These are phyloP conservation scores for Elgaria multicarinata DNA, from an alignment of 2,113 vertebrate genomes.

Conservation along the genomic window DNA sequence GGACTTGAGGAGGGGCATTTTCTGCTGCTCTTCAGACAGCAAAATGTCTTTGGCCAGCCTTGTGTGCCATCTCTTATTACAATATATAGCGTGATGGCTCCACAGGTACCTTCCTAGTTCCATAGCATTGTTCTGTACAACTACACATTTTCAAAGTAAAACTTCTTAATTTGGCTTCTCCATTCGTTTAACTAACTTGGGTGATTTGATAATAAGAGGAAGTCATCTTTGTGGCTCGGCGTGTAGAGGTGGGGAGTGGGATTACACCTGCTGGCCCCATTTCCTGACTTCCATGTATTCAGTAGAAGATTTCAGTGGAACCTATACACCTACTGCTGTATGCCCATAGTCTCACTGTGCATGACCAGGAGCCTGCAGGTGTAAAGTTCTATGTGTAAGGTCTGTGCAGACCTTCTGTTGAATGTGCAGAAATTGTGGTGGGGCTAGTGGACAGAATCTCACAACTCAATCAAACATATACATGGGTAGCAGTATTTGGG, in stretches of 20 bases:
- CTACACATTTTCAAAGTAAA: neutral
- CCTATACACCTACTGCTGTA: neutral
- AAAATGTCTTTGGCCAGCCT: no score
- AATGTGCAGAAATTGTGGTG: neutral
- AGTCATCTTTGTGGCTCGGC: neutral
- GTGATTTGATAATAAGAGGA: neutral
- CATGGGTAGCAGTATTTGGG: no score
- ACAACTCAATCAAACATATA: no score
- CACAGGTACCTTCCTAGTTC: neutral
- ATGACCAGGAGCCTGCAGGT: neutral
- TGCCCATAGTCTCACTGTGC: no score
- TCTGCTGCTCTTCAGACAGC: no score
- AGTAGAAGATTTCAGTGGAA: neutral
- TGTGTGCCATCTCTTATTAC: neutral
- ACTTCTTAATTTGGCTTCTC: neutral
- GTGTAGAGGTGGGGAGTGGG: no score
- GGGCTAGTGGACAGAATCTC: neutral
- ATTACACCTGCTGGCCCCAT: no score
- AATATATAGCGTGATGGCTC: neutral
- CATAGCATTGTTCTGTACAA: neutral
- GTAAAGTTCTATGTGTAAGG: neutral
- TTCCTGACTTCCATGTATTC: neutral
- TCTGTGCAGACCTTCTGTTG: neutral
- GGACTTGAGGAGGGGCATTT: no score
- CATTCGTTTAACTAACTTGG: neutral